Evolutionary conservation across 2,797 vertebrate species (phyloP), one percentile per base, ranked within the genome.

Genomic region (Pygocentrus nattereri): DNA sequence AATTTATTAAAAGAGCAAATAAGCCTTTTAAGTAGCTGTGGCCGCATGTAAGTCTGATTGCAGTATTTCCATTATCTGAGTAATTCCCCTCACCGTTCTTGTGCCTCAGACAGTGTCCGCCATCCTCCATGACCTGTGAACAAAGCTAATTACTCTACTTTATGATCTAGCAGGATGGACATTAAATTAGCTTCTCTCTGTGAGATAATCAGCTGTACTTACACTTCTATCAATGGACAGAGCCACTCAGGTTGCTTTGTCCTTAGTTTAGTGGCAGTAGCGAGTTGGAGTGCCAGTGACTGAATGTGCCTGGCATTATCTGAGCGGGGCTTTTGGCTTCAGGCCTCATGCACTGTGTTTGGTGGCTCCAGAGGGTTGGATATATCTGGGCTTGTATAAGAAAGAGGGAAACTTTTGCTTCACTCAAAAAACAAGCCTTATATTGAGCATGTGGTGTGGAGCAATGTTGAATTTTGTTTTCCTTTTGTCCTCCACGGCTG

Each of bases 111-210:
- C 59, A 59, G 16, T 76, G 82, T 76, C 79, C 72, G 50, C 83
- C 80, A 86, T 62, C 72, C 59, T 69, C 67, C 19, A 49, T 81
- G 82, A 80, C 80, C 80, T 76, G 77, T 67, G 58, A 83, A 74
- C 47, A 71, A 74, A 61, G 25, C 78, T 85, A 76, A 81, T 64
- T 72, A 62, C 54, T 10, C 44, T 74, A 70, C 79, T 86, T 83
- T 79, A 86, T 78, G 85, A 78, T 54, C 76, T 73, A 67, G 67
- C 78, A 59, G 76, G 70, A 69, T 73, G 52, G 82, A 84, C 34
- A 69, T 79, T 76, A 84, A 67, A 84, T 86, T 84, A 83, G 67
- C 15, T 72, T 75, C 78, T 67, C 49, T 68, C 62, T 78, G 75
- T 49, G 21, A 74, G 68, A 78, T 78, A 73, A 78, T 67, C 58